Evolutionary conservation across 2,888 invertebrate genomes (phyloP).

Genomic region (Linyphia triangularis): DNA sequence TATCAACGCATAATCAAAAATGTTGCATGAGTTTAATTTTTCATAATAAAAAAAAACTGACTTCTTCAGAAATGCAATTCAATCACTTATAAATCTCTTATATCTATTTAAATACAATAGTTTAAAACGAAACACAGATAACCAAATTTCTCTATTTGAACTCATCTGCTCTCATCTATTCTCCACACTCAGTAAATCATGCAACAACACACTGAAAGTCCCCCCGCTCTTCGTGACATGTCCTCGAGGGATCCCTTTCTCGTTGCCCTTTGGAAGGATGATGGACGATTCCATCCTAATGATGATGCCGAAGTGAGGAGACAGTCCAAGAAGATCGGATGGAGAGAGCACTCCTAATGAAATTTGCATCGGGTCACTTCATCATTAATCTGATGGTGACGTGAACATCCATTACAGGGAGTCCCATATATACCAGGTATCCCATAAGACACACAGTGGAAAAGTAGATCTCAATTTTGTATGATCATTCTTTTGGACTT

Average conservation of each 20-base stretch:
- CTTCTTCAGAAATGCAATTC: no score
- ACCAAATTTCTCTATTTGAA: no score
- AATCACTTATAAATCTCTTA: no score
- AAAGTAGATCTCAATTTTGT: no score
- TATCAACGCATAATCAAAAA: no score
- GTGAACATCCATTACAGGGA: background rate
- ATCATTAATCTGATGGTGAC: conserved; percentile 16
- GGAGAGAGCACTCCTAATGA: conserved; percentile 5
- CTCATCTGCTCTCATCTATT: no score
- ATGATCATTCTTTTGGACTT: no score
- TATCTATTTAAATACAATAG: no score
- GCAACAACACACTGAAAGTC: background rate
- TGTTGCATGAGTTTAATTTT: no score
- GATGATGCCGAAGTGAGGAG: background rate
- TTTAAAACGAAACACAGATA: no score
- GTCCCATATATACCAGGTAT: background rate
- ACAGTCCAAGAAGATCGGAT: conserved; percentile 2
- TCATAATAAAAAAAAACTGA: no score
- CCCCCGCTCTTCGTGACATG: background rate
- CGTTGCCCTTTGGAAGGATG: background rate
- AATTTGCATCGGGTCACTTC: conserved; percentile 10
- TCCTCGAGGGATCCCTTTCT: background rate
- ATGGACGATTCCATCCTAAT: background rate
- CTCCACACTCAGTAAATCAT: no score
- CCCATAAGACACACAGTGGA: background rate